Percentiles rank a stretch among this genome's conserved stretches.
Conservation (phyloP, 2,888 invertebrate species). For the Blastobasis adustella region DNA sequence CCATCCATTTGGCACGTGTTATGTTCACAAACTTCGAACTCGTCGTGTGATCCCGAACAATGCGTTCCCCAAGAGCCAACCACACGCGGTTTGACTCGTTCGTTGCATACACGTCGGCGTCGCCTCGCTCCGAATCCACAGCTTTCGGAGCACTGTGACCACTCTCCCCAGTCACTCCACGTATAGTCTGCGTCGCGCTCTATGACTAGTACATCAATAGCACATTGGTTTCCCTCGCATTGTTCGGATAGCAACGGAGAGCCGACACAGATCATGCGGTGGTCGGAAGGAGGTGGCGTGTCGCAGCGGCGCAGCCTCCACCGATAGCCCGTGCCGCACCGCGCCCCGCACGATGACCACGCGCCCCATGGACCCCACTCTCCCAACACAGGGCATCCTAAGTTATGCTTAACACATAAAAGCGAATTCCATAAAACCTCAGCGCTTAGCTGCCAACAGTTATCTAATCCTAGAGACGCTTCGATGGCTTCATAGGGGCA, state of each 20-base stretch:
- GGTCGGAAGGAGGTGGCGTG: slow-evolving; percentile 51
- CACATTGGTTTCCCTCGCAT: slow-evolving; percentile 60
- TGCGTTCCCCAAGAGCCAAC: slow-evolving; percentile 52
- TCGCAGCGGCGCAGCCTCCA: slow-evolving; percentile 58
- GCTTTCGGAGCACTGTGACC: slow-evolving; percentile 59
- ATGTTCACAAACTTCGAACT: slow-evolving; percentile 52
- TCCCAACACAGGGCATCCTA: slow-evolving; percentile 62
- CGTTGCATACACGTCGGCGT: slow-evolving; percentile 51
- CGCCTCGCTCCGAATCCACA: slow-evolving; percentile 60
- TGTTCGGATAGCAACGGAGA: slow-evolving; percentile 41
- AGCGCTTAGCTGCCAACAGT: slow-evolving; percentile 54
- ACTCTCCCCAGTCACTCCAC: slow-evolving; percentile 60
- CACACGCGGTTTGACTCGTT: slow-evolving; percentile 30
- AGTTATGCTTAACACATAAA: slow-evolving; percentile 65
- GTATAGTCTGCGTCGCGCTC: slow-evolving; percentile 28
- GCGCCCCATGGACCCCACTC: slow-evolving; percentile 59
- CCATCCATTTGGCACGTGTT: slow-evolving; percentile 57
- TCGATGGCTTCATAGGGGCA: slow-evolving; percentile 61
- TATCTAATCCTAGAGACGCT: slow-evolving; percentile 41
- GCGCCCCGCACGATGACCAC: slow-evolving; percentile 58
- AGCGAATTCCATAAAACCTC: slow-evolving; percentile 65
- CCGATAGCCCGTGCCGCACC: slow-evolving; percentile 50
- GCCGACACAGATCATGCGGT: slow-evolving; percentile 40
- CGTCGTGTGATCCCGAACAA: slow-evolving; percentile 58
- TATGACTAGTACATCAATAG: slow-evolving; percentile 32